Evolutionary conservation across 2,113 vertebrate genomes (phyloP), one percentile per base, ranked within the genome.

Genomic region (Cnemophilus loriae): DNA sequence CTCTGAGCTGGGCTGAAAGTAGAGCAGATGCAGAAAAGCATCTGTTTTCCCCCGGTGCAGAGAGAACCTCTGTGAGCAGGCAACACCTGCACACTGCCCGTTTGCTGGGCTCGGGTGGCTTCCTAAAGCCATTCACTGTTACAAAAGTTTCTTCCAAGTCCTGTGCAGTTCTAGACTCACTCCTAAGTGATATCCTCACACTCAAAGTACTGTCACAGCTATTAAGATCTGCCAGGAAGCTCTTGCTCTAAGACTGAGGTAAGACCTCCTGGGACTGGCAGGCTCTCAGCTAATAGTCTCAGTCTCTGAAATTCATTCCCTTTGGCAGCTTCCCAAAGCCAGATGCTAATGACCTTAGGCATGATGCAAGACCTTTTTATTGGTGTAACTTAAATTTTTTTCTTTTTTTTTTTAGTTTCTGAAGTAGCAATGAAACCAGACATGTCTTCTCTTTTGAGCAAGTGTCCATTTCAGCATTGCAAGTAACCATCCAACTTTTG

Each of bases 1-100:
- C 71, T 93, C 94, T 87, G 78, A 95, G 91, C 91, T 81, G 68
- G 86, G 89, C 91, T 96, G 94, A 63, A 95, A 90, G 83, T 3
- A 87, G 93, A 95, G 83, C 97, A 97, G 97, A 92, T 97, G 96
- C 93, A 93, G 73, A 93, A 96, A 94, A 93, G 95, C 97, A 97
- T 94, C 96, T 97, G 97, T 93, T 95, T 92, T 49, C 80, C 81
- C 79, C 67, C 3, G 1, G 63, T 92, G 93, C 93, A 92, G 69
- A 85, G 76, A 79, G 67, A 93, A 90, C 70, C 59, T 56, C 47
- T n/a, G 80, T 52, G 81, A 87, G 94, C 87, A 93, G 37, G 68
- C 84, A 95, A 92, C 95, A 95, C 96, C 96, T 96, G 95, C 79
- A 61, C 26, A 10, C 44, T 33, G 88, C 75, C 85, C 50, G 0